Evolutionary conservation across 2,113 vertebrate species (phyloP), one percentile per base, ranked within the genome.

Genomic region (Catharus minimus): DNA sequence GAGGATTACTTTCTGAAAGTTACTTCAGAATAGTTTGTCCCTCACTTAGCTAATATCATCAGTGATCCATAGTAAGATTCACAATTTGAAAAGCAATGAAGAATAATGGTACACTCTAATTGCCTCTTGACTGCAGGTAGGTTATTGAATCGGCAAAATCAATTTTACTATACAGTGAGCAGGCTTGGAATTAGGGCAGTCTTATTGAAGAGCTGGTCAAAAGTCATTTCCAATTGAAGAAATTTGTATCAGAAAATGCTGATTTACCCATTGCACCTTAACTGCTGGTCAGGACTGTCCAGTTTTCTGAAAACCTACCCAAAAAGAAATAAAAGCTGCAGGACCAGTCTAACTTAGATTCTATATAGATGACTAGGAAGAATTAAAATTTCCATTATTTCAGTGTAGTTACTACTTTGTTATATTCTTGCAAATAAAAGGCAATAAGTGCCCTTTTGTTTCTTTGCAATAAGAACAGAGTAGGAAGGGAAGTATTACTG

Each of bases 161-260:
- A 92, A 96, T 94, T 94, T 94, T 90, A 89, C 84, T 94, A 86
- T 90, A 87, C 60, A 90, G 73, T 67, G 85, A 90, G 43, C 52
- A 88, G 79, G 15, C 26, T 77, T 66, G 65, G 73, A 86, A 90
- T 86, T 85, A 90, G 94, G 58, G 68, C 33, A 69, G 13, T 69
- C 50, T 80, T 89, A 72, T 32, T 86, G 82, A 88, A 86, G 24
- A 89, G 5, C 47, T 78, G 79, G 76, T 82, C 91, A 94, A 84
- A 93, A 89, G 81, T 77, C 0, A 90, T 91, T 92, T 95, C 60
- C 79, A 91, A 23, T 33, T 88, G 78, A 88, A 85, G 43, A 86
- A 39, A 77, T 93, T 89, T 88, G 71, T 28, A 66, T 82, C 71
- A 79, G 67, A 85, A 95, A 79, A 92, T 89, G 82, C 21, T 82